Percentiles rank a stretch among this genome's conserved stretches.
Evolutionary conservation across 37 sponge, comb jelly and placozoan genomes (phyloP).

Genomic region (Agelas oroides): DNA sequence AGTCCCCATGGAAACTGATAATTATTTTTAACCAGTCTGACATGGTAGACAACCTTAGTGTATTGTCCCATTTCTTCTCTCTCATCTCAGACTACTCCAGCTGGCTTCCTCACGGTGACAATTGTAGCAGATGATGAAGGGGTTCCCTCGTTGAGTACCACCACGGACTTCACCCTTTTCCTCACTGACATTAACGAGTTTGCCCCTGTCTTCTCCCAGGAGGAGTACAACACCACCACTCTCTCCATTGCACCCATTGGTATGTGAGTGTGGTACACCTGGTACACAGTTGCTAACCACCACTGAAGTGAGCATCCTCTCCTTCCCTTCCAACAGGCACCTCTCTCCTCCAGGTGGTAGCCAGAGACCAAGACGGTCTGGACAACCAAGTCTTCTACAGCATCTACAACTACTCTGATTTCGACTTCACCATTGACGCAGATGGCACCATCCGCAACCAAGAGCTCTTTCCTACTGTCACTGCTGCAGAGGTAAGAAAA

Average conservation of each 20-base stretch:
- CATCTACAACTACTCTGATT: neutral
- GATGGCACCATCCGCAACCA: conserved; percentile 18
- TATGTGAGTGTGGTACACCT: neutral
- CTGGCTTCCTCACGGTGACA: neutral
- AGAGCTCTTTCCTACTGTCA: neutral
- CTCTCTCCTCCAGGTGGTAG: conserved; percentile 39
- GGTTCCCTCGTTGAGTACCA: conserved; percentile 4
- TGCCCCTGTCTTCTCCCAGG: conserved; percentile 29
- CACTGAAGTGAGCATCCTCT: too few species aligned
- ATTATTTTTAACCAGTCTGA: too few species aligned
- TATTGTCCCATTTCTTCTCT: neutral
- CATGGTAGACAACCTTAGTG: neutral
- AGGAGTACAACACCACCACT: neutral
- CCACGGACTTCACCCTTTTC: conserved; percentile 13
- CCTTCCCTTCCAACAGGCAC: conserved; percentile 15
- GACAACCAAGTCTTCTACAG: conserved; percentile 55
- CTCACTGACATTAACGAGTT: conserved; percentile 63
- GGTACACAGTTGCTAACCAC: too few species aligned
- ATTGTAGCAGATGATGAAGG: conserved; percentile 52
- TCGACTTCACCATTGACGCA: conserved; percentile 34
- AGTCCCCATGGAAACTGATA: too few species aligned
- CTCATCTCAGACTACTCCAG: too few species aligned
- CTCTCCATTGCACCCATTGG: conserved; percentile 14
- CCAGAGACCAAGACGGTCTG: conserved; percentile 60
- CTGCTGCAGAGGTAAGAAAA: neutral